Base-by-base conservation (phyloP, 2,888 invertebrate species). In the Koerneria pararmatus region DNA sequence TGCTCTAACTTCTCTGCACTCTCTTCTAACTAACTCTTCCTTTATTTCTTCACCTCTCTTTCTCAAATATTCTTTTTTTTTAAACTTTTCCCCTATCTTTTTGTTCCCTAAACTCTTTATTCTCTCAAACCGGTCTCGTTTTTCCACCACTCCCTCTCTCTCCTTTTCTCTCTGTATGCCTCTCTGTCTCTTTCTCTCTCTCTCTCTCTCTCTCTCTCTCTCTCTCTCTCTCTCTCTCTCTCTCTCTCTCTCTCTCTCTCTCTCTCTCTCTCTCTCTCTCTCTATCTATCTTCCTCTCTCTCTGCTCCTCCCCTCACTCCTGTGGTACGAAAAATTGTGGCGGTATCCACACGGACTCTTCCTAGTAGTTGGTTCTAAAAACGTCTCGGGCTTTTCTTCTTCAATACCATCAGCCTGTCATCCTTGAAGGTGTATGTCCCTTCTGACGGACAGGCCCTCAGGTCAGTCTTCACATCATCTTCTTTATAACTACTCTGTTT, bases 161-260 rank as follows among this genome's bases (percentile, higher is more conserved):
- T 35, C 27, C 37, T 37, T 34, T 60, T n/a, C 32, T 2, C n/a
- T 27, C 34, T 31, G 24, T 31, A 59, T 31, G 46, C 37, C 46
- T 41, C 11, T 41, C 46, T 41, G 46, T 15, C 46, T 41, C 11
- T 41, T 19, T 41, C 11, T 8, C 8, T 5, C 2, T 34, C 27
- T 19, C 60, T 31, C 41, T 2, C 60, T 19, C 60, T 24, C 27
- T 57, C 19, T 59, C 61, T 49, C 31, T 15, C 34, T 3, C 60
- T 37, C 57, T 57, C 57, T 34, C n/a, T 19, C 6, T 35, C 31
- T 31, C 57, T 2, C 57, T 11, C 35, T 6, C 34, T 57, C 57
- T 35, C 57, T 57, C 57, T 24, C 34, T 27, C 32, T 1, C 56
- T 56, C 56, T 31, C 56, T 56, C 24, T 3, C 11, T 31, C 34